Percentiles rank a stretch among this genome's conserved stretches.
Conservation (phyloP, 2,888 invertebrate species). For the Cerastoderma edule region DNA sequence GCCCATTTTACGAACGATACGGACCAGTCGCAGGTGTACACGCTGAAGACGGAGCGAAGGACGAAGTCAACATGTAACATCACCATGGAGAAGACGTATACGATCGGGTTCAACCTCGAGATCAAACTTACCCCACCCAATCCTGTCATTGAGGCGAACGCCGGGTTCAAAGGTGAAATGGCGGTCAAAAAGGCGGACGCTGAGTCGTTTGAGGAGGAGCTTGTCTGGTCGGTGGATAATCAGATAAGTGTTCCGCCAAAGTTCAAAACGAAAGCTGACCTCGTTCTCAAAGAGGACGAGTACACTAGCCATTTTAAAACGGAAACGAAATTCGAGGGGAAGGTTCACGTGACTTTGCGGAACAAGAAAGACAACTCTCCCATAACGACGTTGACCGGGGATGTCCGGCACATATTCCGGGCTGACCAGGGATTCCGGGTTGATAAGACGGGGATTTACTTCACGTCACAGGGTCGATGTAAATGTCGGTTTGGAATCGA, state of each 20-base stretch:
- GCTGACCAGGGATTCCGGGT: constrained; percentile 72
- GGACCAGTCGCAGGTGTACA: constrained; percentile 80
- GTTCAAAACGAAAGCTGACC: constrained; percentile 81
- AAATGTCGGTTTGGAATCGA: constrained; percentile 83
- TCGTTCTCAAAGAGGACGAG: constrained; percentile 82
- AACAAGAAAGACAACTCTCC: constrained; percentile 81
- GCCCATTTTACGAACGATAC: constrained; percentile 83
- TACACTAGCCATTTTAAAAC: constrained; percentile 81
- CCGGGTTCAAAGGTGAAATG: constrained; percentile 82
- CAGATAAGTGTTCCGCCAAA: constrained; percentile 81
- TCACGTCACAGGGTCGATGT: constrained; percentile 81
- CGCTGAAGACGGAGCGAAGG: constrained; percentile 82
- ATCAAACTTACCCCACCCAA: constrained; percentile 82
- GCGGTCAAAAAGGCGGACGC: constrained; percentile 79
- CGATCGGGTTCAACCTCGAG: constrained; percentile 73
- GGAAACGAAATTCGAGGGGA: constrained; percentile 81
- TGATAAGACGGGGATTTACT: constrained; percentile 71
- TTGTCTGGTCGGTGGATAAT: constrained; percentile 83
- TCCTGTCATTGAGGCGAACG: constrained; percentile 83
- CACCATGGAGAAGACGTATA: constrained; percentile 75
- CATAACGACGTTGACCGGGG: constrained; percentile 79
- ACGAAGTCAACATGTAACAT: constrained; percentile 82
- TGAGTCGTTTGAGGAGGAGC: constrained; percentile 81
- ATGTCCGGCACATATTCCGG: constrained; percentile 80
- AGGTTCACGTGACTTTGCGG: constrained; percentile 80